phyloP scores from a whole-genome alignment of 2,888 invertebrate genomes.

The Furcula furcula region DNA sequence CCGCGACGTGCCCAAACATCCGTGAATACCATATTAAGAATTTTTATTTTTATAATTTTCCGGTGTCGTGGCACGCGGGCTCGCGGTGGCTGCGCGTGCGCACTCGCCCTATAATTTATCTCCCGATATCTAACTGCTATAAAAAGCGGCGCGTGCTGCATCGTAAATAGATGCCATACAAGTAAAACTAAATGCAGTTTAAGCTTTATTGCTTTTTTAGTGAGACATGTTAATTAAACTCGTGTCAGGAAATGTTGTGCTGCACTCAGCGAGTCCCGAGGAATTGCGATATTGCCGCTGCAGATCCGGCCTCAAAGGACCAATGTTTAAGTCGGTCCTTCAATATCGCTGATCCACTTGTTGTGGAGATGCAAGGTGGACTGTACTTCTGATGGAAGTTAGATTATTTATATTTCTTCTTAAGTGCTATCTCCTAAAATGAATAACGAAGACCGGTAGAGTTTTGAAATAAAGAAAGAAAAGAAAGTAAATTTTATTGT shows the following conservation, averaged over 20 bases:
- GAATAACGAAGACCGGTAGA: no score
- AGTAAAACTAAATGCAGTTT: conserved; percentile 17
- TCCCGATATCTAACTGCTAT: conserved; percentile 57
- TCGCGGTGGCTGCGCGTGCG: conserved; percentile 24
- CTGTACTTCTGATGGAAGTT: no score
- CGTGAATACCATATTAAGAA: conserved; percentile 16
- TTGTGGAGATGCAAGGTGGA: no score
- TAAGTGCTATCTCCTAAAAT: no score
- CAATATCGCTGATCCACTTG: no score
- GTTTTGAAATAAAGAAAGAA: no score
- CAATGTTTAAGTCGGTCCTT: no score
- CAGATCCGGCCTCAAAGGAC: no score
- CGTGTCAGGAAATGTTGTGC: neutral
- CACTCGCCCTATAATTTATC: conserved; percentile 49
- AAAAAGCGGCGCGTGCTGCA: conserved; percentile 56
- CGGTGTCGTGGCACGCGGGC: conserved; percentile 11
- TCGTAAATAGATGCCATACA: conserved; percentile 34
- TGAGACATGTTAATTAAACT: conserved; percentile 15
- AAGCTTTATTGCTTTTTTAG: conserved; percentile 21
- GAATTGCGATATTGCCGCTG: no score
- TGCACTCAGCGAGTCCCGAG: neutral
- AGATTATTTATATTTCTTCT: no score
- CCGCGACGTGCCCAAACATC: conserved; percentile 22
- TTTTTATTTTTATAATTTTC: conserved; percentile 29
- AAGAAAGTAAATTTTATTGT: no score